Evolutionary conservation across 1,140 invertebrate species (phyloP).

Genomic region (Battus philenor): DNA sequence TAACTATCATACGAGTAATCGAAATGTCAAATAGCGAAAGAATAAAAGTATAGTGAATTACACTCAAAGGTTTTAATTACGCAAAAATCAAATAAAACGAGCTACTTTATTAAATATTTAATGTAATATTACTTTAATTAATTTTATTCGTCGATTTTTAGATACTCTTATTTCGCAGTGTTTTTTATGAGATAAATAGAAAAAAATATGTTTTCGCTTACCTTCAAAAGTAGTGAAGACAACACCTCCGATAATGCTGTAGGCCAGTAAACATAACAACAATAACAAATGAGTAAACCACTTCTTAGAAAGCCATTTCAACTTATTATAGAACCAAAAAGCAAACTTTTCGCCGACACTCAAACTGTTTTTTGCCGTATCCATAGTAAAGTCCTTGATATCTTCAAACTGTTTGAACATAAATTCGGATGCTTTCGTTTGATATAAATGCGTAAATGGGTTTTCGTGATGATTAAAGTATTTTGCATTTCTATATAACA

Average conservation of each 20-base stretch:
- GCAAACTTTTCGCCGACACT: slow-evolving; percentile 19
- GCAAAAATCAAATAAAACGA: too few species aligned
- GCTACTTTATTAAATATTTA: too few species aligned
- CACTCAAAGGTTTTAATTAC: too few species aligned
- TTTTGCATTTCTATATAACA: background rate
- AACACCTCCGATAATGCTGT: slow-evolving; percentile 14
- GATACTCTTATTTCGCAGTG: too few species aligned
- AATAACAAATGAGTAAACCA: slow-evolving; percentile 20
- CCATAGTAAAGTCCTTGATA: slow-evolving; percentile 15
- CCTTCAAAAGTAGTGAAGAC: slow-evolving; percentile 19
- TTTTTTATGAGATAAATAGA: too few species aligned
- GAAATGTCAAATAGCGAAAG: too few species aligned
- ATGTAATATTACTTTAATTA: too few species aligned
- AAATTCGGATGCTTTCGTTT: slow-evolving; percentile 3
- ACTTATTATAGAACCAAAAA: slow-evolving; percentile 16
- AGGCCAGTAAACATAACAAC: slow-evolving; percentile 5
- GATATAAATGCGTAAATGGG: slow-evolving; percentile 1
- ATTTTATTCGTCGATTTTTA: too few species aligned
- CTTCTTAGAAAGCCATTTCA: slow-evolving; percentile 18
- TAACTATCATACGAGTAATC: too few species aligned
- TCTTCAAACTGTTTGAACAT: slow-evolving; percentile 16
- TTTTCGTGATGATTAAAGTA: background rate
- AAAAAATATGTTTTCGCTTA: too few species aligned
- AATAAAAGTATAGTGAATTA: too few species aligned
- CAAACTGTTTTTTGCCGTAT: slow-evolving; percentile 10